These are phyloP conservation scores for Drosophila putrida DNA, from an alignment of 2,888 invertebrate genomes.

Conservation along the genomic window DNA sequence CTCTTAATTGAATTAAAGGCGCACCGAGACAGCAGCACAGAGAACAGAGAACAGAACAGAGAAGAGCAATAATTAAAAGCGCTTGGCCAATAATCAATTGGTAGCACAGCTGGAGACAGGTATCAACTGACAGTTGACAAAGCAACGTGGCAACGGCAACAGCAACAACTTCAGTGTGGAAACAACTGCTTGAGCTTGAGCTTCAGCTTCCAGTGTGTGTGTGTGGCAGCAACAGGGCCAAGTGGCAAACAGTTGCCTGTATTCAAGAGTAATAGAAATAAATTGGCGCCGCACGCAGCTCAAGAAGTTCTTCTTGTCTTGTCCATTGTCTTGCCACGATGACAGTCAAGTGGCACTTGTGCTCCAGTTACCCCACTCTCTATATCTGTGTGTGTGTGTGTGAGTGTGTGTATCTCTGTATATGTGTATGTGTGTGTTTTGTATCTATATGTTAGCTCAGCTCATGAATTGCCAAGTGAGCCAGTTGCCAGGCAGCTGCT, in stretches of 20 bases:
- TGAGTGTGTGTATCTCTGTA: conserved; percentile 1
- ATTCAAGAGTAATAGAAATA: conserved; percentile 65
- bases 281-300: conserved; percentile 71
- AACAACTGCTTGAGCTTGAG: neutral
- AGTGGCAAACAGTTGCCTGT: conserved; percentile 21
- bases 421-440: conserved; percentile 16
- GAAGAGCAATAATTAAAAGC: conserved; percentile 69
- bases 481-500: conserved; percentile 68
- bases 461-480: conserved; percentile 76
- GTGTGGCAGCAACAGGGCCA: conserved; percentile 8
- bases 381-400: conserved; percentile 31
- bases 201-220: conserved; percentile 2
- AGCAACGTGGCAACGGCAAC: conserved; percentile 29
- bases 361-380: conserved; percentile 7
- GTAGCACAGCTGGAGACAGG: conserved; percentile 70
- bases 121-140: conserved; percentile 45
- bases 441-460: conserved; percentile 40
- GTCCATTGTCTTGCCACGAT: conserved; percentile 46
- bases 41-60: neutral
- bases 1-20: conserved; percentile 69
- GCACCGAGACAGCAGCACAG: conserved; percentile 7
- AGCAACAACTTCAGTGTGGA: conserved; percentile 4
- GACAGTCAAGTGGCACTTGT: conserved; percentile 57
- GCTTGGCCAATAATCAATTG: conserved; percentile 75
- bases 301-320: conserved; percentile 29